Evolutionary conservation across 30 jellyfish, hydroid and myxozoan genomes (phyloP), one percentile per base, ranked within the genome.

Genomic region (Cassiopea xamachana): DNA sequence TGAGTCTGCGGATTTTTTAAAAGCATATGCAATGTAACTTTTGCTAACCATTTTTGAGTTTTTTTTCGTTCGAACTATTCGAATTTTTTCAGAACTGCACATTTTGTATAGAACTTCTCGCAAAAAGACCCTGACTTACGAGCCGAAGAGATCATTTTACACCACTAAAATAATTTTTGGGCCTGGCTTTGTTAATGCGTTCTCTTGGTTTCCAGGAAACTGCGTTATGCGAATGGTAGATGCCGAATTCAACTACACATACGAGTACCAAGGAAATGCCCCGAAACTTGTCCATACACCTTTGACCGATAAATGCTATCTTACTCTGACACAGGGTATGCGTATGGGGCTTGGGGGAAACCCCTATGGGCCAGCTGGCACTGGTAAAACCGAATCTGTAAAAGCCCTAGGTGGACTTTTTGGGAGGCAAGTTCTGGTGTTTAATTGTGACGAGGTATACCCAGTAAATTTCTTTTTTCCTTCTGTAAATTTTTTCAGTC

Each of bases 341-440:
- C 94, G 92, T 50, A 96, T 96, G 99, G 99, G 99, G 44, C 84
- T 96, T n/a, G 99, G 99, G 12, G 99, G 99, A 1, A 96, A 96
- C 58, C 99, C 99, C 0, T 96, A 96, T 62, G 99, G 99, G 2
- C 99, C 99, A 2, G 99, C 99, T 51, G 99, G 99, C 9, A 96
- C 99, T 68, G 99, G 99, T 1, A 96, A 96, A 76, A 96, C 99
- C 13, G 99, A 96, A 79, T 89, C 98, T 61, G 91, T 96, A 70
- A 96, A 96, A 86, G 99, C 99, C 1, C 85, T 96, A 10, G 99
- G 99, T 64, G 99, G 98, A 2, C 91, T 96, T 49, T 96, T 96
- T 90, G 99, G 99, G 1, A 94, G 99, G 62, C 99, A 96, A 73
- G 99, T 96, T 2, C 86, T 96, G 77, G 99, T 96, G 1, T 96